Conservation (phyloP, 2,113 vertebrate species). For the Xyrauchen texanus region DNA sequence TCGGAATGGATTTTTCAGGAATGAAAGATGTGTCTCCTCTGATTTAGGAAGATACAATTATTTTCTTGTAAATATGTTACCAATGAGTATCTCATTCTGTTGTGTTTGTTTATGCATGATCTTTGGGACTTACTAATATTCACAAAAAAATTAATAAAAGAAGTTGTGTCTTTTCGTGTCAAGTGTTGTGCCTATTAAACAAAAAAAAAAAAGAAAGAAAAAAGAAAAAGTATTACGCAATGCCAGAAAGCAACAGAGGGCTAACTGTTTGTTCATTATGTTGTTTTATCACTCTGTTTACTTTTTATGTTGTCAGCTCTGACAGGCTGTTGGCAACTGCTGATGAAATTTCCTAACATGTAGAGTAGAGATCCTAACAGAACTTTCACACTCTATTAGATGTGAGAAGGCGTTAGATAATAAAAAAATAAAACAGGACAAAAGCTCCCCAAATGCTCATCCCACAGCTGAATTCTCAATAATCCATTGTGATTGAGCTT, state of each 20-base stretch:
- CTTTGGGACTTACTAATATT: slow-evolving; percentile 27
- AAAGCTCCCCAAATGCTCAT: slow-evolving; percentile 52
- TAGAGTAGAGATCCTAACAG: slow-evolving; percentile 44
- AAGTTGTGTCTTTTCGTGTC: slow-evolving; percentile 1
- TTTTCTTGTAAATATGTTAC: slow-evolving; percentile 15
- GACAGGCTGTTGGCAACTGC: slow-evolving; percentile 25
- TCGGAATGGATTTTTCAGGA: neutral
- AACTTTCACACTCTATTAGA: slow-evolving; percentile 64
- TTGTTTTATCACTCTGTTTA: slow-evolving; percentile 38
- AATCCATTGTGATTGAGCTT: slow-evolving; percentile 41
- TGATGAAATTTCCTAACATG: slow-evolving; percentile 43
- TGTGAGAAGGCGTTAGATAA: slow-evolving; percentile 60
- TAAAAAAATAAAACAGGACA: slow-evolving; percentile 44
- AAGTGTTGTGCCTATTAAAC: slow-evolving; percentile 22
- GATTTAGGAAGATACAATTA: slow-evolving; percentile 13
- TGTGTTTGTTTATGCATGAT: slow-evolving; percentile 19
- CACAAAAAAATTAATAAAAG: slow-evolving; percentile 6
- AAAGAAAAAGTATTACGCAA: slow-evolving; percentile 31
- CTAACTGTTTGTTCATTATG: slow-evolving; percentile 45
- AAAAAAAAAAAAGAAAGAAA: slow-evolving; percentile 29
- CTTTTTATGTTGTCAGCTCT: slow-evolving; percentile 45
- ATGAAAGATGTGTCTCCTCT: slow-evolving; percentile 21
- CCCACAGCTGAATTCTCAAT: slow-evolving; percentile 60
- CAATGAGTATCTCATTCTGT: neutral
- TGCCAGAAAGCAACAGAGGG: slow-evolving; percentile 42